Conservation (phyloP, 2,888 invertebrate species). For the Amorpha juglandis region DNA sequence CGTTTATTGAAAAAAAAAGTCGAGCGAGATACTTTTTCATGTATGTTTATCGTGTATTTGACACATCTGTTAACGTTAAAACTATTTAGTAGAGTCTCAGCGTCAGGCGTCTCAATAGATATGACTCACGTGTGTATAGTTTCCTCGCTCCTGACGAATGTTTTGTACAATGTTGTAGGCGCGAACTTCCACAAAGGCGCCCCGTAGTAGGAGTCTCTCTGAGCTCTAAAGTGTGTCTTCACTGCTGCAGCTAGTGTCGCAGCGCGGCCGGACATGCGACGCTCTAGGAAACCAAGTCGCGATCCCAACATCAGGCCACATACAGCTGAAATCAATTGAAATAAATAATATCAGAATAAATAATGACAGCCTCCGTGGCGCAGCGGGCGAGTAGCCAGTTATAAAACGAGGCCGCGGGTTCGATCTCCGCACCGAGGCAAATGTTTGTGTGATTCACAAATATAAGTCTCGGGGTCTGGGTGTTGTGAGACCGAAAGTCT, state of each 20-base stretch:
- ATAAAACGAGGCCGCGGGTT: too few relatives aligned
- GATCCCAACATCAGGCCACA: conserved; percentile 91
- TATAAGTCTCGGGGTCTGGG: too few relatives aligned
- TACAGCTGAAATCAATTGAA: conserved; percentile 80
- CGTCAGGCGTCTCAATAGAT: neutral
- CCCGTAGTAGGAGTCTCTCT: conserved; percentile 92
- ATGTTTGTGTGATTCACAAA: too few relatives aligned
- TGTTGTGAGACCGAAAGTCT: too few relatives aligned
- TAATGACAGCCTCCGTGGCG: too few relatives aligned
- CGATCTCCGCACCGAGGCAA: too few relatives aligned
- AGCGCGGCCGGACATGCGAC: conserved; percentile 84
- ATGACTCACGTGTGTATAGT: conserved; percentile 89
- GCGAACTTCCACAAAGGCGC: conserved; percentile 92
- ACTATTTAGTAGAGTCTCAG: neutral
- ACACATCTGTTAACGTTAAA: too few relatives aligned
- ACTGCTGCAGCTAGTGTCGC: conserved; percentile 88
- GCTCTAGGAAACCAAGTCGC: conserved; percentile 89
- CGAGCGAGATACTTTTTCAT: too few relatives aligned
- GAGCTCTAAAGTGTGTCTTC: conserved; percentile 90
- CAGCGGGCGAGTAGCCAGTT: too few relatives aligned
- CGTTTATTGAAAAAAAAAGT: too few relatives aligned
- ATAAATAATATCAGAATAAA: too few relatives aligned
- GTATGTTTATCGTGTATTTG: too few relatives aligned
- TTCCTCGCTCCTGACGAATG: conserved; percentile 90
- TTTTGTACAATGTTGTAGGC: conserved; percentile 88